Conservation (phyloP, 1,140 invertebrate genomes). For the Amphibalanus amphitrite region DNA sequence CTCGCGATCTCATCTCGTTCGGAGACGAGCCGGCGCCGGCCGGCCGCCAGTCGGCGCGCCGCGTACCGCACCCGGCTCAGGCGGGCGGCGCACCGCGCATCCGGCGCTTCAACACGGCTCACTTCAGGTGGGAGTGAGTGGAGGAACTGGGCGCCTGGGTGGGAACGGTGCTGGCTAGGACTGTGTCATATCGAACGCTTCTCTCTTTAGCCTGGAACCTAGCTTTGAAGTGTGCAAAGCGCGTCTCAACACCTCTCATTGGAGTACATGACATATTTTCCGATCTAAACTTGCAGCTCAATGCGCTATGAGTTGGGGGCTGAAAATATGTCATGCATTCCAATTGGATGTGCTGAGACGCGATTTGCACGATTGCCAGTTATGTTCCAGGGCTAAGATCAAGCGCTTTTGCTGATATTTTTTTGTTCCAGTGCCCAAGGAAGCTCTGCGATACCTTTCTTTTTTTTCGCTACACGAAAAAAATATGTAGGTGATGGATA, state of each 20-base stretch:
- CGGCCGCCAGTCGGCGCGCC: neutral
- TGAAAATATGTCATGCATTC: too few relatives aligned
- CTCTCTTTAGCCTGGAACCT: neutral
- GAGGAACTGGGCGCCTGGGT: neutral
- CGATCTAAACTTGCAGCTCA: too few relatives aligned
- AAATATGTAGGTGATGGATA: too few relatives aligned
- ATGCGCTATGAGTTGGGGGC: too few relatives aligned
- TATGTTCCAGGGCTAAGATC: neutral
- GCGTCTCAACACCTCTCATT: too few relatives aligned
- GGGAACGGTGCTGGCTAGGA: neutral
- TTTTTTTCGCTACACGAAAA: too few relatives aligned
- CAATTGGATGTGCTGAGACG: too few relatives aligned
- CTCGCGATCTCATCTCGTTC: constrained; percentile 56
- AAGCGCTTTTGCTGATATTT: too few relatives aligned
- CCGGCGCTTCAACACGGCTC: constrained; percentile 1
- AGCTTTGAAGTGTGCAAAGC: too few relatives aligned
- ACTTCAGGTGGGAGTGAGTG: neutral
- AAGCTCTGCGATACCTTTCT: too few relatives aligned
- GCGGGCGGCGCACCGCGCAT: neutral
- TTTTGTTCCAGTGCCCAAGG: too few relatives aligned
- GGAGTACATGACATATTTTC: too few relatives aligned
- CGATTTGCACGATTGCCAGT: neutral
- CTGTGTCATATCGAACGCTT: neutral
- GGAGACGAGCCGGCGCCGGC: constrained; percentile 10
- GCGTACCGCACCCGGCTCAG: neutral